These are phyloP conservation scores for Branchipolynoe longqiensis DNA, from an alignment of 2,888 invertebrate species.

Conservation along the genomic window DNA sequence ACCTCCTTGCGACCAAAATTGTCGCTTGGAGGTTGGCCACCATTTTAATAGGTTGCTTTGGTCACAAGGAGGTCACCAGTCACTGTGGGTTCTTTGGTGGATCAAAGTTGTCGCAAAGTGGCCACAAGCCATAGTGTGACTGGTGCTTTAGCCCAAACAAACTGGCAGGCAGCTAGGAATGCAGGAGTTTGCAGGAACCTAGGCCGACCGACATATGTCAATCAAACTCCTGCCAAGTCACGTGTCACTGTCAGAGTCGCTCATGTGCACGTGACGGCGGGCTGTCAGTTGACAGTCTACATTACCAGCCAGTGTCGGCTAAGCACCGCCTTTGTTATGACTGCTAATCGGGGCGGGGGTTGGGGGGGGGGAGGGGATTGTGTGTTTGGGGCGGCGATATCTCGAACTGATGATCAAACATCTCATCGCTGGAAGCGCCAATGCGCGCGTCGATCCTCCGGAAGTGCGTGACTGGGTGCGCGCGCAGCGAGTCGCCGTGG, in stretches of 20 bases:
- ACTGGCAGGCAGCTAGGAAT: conserved; percentile 22
- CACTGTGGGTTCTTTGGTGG: no score
- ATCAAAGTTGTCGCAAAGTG: no score
- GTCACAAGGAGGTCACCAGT: no score
- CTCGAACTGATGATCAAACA: conserved; percentile 56
- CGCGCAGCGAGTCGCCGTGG: not conserved
- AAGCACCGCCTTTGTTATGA: conserved; percentile 43
- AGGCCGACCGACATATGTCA: conserved; percentile 24
- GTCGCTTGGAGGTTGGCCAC: no score
- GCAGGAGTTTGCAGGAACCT: conserved; percentile 16
- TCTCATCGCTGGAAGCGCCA: conserved; percentile 40
- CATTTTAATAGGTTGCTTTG: no score
- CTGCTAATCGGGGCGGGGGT: conserved; percentile 25
- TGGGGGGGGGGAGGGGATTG: no score
- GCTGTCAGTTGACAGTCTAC: conserved; percentile 41
- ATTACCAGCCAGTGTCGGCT: conserved; percentile 34
- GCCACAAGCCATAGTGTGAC: no score
- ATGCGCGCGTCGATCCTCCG: conserved; percentile 15
- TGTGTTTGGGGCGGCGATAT: conserved; percentile 31
- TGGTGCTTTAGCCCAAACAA: conserved; percentile 42
- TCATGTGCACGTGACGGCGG: conserved; percentile 9
- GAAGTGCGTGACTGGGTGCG: conserved; percentile 25
- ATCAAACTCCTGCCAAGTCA: conserved; percentile 37
- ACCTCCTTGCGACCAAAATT: no score
- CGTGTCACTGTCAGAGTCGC: conserved; percentile 19